Base-by-base conservation (phyloP, 2,888 invertebrate species). In the Amphipoea lucens region DNA sequence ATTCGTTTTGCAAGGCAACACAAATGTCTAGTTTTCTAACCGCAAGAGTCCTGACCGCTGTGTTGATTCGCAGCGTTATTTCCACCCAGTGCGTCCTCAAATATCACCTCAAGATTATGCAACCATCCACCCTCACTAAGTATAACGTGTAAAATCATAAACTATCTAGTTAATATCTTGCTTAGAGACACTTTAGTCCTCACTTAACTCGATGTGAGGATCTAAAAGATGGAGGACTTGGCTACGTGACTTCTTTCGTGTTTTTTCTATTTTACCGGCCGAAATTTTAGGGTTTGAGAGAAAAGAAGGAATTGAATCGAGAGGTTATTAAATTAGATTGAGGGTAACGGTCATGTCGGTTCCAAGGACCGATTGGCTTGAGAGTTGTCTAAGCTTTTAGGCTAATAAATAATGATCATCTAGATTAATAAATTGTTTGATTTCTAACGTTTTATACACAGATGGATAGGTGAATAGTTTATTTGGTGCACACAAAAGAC, bases 101-200 rank as follows among this genome's bases (percentile, higher is more conserved):
- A 77, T 54, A 68, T 60, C 60, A 62, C 17, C 23, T n/a, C 20
- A 63, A 65, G 62, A 75, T 77, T 71, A 74, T 78, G 74, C 71
- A 82, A 51, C 76, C 78, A n/a, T 79, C 74, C 48, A 76, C 65
- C 4, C 60, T n/a, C 66, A n/a, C 51, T 63, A 71, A 71, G n/a
- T n/a, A 48, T 68, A 71, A 40, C 36, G 65, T 72, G 75, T 71
- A 79, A 62, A 78, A 79, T 78, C 74, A 86, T 82, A 77, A 88
- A 82, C 73, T 60, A 65, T 48, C 51, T 51, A 62, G 68, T 85
- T 85, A 81, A 72, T 76, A 88, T 69, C 72, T 85, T 75, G 62
- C 76, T 79, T n/a, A 70, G 79, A 68, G 81, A 79, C 70, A 63
- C 68, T 88, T 87, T 82, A 88, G 60, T 72, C 68, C 40, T 68